Evolutionary conservation across 2,888 invertebrate species (phyloP), one percentile per base, ranked within the genome.

Genomic region (Monopis laevigella): DNA sequence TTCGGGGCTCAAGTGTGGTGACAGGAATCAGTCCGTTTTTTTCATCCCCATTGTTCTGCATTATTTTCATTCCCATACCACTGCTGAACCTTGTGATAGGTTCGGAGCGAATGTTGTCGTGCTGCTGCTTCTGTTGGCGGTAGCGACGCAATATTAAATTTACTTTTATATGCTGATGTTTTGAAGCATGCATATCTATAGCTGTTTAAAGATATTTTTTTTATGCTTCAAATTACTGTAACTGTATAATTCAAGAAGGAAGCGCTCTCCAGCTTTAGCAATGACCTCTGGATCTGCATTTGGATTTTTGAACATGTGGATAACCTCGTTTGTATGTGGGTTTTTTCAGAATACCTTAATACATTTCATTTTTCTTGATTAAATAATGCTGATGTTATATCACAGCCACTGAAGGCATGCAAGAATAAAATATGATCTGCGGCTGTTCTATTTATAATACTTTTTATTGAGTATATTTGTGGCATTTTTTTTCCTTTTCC

Each of bases 321-420:
- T 36, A 45, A 48, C 29, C 45, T 46, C 41, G 43, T 43, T 46
- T 43, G 49, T 48, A 42, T 48, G 26, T 39, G 42, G 43, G 28
- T 49, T 47, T 42, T 48, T 50, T 45, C 35, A 39, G 14, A 47
- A 34, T 46, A 48, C 42, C 40, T 48, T 52, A 28, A 43, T n/a
- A n/a, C n/a, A n/a, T n/a, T n/a, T n/a, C n/a, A n/a, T n/a, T n/a
- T n/a, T n/a, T n/a, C n/a, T 46, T 52, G 47, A 46, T 51, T 44
- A 43, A 52, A 55, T 11, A 54, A 30, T 39, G 53, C 52, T 17
- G 48, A 52, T 45, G 47, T 51, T 40, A 44, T 55, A 46, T 52
- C 50, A 44, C 51, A 50, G 39, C 48, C 54, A 46, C 49, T 48
- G 40, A 54, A 51, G 41, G 50, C 53, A 29, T 29, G 29, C 5